Evolutionary conservation across 1,140 invertebrate species (phyloP).

Genomic region (Acromyrmex echinatior): DNA sequence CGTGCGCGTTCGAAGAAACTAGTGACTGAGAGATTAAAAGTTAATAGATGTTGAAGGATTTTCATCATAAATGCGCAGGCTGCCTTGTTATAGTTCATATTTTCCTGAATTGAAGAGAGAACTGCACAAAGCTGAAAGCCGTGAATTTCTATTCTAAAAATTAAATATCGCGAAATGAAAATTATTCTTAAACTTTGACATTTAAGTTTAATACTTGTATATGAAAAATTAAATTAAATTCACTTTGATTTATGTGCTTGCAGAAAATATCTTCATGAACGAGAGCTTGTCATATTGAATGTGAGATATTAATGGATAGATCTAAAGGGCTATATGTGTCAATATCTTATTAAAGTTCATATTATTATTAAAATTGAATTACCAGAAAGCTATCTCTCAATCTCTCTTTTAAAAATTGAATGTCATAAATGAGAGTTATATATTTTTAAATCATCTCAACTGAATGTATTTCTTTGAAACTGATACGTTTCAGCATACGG

Average conservation of each 20-base stretch:
- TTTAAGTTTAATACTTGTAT: background rate
- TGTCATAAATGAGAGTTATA: background rate
- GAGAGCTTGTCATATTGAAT: background rate
- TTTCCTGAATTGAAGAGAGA: background rate
- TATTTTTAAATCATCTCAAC: background rate
- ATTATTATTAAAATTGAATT: background rate
- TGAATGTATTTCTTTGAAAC: background rate
- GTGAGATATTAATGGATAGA: conserved; percentile 19
- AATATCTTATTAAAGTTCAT: background rate
- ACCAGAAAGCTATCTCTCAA: background rate
- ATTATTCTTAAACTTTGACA: background rate
- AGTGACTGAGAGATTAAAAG: conserved; percentile 61
- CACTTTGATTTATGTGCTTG: background rate
- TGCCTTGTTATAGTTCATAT: background rate
- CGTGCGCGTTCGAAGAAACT: background rate
- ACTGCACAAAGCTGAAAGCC: background rate
- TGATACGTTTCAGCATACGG: background rate
- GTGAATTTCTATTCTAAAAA: background rate
- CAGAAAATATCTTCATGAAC: conserved; percentile 1
- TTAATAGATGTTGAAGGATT: conserved; percentile 57
- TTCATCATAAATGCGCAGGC: conserved; percentile 7
- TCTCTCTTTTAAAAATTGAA: background rate
- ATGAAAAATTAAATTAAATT: conserved; percentile 7
- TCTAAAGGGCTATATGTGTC: background rate
- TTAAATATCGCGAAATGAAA: conserved; percentile 7